phyloP scores from a whole-genome alignment of 2,888 invertebrate species.

The Agriotes lineatus region DNA sequence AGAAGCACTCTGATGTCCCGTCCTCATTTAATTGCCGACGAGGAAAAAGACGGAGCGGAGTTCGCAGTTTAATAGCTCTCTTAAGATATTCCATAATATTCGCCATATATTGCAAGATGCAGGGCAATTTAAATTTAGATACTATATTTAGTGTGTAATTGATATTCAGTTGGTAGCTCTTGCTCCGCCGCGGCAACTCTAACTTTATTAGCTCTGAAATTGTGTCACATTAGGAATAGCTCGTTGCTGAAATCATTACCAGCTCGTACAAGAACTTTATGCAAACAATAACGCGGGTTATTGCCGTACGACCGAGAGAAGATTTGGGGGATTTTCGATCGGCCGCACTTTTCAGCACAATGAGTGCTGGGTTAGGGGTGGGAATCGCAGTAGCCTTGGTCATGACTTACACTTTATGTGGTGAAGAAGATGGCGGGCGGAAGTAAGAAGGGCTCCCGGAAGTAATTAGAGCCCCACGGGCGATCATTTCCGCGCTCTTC shows the following conservation, averaged over 20 bases:
- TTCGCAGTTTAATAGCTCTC: constrained; percentile 25
- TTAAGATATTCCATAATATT: constrained; percentile 36
- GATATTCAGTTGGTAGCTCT: constrained; percentile 43
- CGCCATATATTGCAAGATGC: constrained; percentile 43
- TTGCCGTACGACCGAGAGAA: no score
- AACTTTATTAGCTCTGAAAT: constrained; percentile 41
- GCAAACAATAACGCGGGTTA: constrained; percentile 7
- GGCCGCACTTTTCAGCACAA: background rate
- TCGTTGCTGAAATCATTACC: constrained; percentile 31
- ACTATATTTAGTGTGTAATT: constrained; percentile 44
- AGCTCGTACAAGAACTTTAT: constrained; percentile 11
- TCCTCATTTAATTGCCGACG: constrained; percentile 13
- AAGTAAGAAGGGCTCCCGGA: constrained; percentile 55
- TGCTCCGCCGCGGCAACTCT: constrained; percentile 31
- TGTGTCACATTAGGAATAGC: constrained; percentile 41
- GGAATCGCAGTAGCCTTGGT: constrained; percentile 6
- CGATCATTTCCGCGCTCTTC: constrained; percentile 62
- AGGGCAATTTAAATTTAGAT: constrained; percentile 43
- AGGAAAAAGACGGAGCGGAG: constrained; percentile 4
- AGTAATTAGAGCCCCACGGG: constrained; percentile 62
- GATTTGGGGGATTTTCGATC: no score
- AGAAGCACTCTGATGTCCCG: background rate
- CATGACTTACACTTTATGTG: constrained; percentile 22
- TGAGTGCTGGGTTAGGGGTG: background rate
- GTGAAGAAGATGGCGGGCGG: constrained; percentile 37